These are phyloP conservation scores for Sitophilus oryzae DNA, from an alignment of 1,140 invertebrate genomes.

Conservation along the genomic window DNA sequence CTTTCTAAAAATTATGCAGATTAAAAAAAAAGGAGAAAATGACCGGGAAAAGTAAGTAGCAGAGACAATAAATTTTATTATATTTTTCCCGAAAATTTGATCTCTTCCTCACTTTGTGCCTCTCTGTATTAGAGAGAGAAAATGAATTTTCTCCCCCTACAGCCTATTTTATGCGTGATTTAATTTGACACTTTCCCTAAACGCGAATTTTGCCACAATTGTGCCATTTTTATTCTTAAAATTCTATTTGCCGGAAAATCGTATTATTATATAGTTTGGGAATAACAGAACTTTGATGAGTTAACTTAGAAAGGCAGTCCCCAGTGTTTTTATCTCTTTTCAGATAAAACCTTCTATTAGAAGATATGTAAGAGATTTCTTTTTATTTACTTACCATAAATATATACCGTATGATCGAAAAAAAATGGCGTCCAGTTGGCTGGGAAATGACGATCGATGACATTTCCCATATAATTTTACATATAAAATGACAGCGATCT, in stretches of 20 bases:
- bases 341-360: too few species aligned
- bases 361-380: too few species aligned
- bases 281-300: slow-evolving; percentile 10
- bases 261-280: slow-evolving; percentile 21
- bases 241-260: slow-evolving; percentile 24
- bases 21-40: slow-evolving; percentile 8
- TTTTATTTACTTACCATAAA: too few species aligned
- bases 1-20: slow-evolving; percentile 7
- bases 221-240: slow-evolving; percentile 24
- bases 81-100: slow-evolving; percentile 16
- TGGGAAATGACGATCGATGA: too few species aligned
- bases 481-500: too few species aligned
- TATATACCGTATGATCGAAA: too few species aligned
- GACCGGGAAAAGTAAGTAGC: slow-evolving; percentile 7
- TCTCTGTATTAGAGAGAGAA: slow-evolving; percentile 9
- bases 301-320: slow-evolving; percentile 6
- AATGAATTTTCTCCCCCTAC: slow-evolving; percentile 20
- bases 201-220: slow-evolving; percentile 20
- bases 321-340: slow-evolving; percentile 5
- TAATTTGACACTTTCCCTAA: slow-evolving; percentile 26
- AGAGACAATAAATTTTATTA: slow-evolving; percentile 15
- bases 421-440: too few species aligned
- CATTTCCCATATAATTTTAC: too few species aligned
- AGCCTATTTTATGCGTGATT: slow-evolving; percentile 26
- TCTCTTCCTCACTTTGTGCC: slow-evolving; percentile 9